phyloP scores from a whole-genome alignment of 2,888 invertebrate genomes.

The Bugula neritina region DNA sequence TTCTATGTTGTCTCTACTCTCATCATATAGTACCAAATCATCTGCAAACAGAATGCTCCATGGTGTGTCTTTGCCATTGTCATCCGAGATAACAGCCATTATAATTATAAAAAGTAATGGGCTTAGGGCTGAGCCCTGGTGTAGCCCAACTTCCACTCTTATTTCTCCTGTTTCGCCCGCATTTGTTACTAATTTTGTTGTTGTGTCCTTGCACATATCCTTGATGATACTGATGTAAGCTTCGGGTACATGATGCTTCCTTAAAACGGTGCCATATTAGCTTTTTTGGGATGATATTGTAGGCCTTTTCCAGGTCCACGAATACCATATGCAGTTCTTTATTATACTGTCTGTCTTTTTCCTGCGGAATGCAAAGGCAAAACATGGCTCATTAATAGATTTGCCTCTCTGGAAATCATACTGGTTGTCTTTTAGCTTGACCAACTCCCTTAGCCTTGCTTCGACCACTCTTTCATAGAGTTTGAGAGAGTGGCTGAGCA shows the following conservation, averaged over 20 bases:
- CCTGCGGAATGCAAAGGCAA: neutral
- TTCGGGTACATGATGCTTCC: neutral
- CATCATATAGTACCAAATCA: conserved; percentile 7
- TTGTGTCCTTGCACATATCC: neutral
- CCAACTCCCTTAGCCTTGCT: neutral
- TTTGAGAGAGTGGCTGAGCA: conserved; percentile 2
- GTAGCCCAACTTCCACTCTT: too few relatives aligned
- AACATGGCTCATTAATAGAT: neutral
- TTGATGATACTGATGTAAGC: neutral
- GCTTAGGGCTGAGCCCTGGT: neutral
- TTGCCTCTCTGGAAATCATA: conserved; percentile 9
- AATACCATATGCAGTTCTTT: conserved; percentile 1
- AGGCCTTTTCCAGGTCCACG: conserved; percentile 12
- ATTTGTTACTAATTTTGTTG: neutral
- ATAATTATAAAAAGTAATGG: neutral
- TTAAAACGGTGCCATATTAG: neutral
- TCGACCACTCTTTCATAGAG: conserved; percentile 5
- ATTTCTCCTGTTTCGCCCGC: neutral
- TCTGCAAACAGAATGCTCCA: conserved; percentile 14
- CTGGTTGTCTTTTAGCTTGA: neutral
- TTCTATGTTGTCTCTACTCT: neutral
- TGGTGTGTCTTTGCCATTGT: neutral
- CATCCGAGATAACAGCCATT: conserved; percentile 3
- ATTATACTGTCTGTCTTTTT: neutral
- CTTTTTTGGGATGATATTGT: conserved; percentile 8